phyloP scores from a whole-genome alignment of 64 coral and sea anemone species.

The Pocillopora damicornis region DNA sequence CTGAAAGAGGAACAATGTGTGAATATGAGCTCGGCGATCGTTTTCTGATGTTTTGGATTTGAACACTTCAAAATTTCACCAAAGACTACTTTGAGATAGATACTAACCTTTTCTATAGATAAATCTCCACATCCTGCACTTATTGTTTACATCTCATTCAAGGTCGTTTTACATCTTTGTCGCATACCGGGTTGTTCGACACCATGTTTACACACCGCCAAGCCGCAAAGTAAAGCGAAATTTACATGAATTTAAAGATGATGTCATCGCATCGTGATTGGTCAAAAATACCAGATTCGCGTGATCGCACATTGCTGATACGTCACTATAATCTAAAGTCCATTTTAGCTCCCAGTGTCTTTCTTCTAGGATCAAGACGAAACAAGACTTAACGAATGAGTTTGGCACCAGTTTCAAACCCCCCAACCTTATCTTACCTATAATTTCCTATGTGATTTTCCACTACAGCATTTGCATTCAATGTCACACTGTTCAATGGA shows the following conservation, averaged over 20 bases:
- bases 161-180: background rate
- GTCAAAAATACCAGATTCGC: background rate
- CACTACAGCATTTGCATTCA: no score
- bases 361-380: no score
- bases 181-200: background rate
- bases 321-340: no score
- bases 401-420: no score
- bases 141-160: background rate
- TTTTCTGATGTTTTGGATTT: background rate
- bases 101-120: constrained; percentile 4
- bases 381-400: no score
- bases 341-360: no score
- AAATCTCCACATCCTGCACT: background rate
- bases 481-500: no score
- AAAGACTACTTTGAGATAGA: background rate
- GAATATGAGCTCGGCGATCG: background rate
- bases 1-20: constrained; percentile 19
- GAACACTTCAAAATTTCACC: background rate
- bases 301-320: background rate
- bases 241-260: background rate
- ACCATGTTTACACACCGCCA: no score
- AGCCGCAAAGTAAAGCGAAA: no score
- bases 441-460: no score
- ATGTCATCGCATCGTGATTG: background rate
- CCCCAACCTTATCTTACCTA: no score